Base-by-base conservation (phyloP, 2,888 invertebrate species). In the Conops quadrifasciatus region DNA sequence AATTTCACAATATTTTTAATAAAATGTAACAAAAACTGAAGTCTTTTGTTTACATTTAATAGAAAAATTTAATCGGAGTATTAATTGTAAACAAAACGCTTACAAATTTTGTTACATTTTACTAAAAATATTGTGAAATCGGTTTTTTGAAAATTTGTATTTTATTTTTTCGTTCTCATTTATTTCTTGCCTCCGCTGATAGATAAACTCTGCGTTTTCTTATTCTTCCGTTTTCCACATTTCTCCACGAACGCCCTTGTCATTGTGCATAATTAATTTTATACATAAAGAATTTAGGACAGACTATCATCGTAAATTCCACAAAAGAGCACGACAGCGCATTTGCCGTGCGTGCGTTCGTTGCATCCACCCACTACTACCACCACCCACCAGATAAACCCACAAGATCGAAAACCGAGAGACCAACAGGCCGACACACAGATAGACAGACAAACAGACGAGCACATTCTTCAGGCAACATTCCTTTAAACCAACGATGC, bases 351-450 rank as follows among this genome's bases (percentile, higher is more conserved):
- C 5, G n/a, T 49, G 49, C 49, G 15, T n/a, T 9, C 49, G n/a
- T n/a, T 0, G n/a, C 19, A 49, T n/a, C 19, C 16, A 49, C 16
- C 2, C 49, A 49, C 49, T n/a, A n/a, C n/a, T n/a, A n/a, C n/a
- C n/a, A n/a, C 19, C 19, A 49, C 1, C n/a, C n/a, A 19, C 16
- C 5, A 53, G 53, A 19, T 19, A 53, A 21, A 21, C 21, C n/a
- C 7, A n/a, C 7, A 19, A 21, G n/a, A 11, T 21, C 9, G 21
- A 53, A 19, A n/a, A 21, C 9, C 36, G 62, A 51, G n/a, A 67
- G 24, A 62, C 19, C 56, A 24, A 51, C 21, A 56, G 16, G 53
- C 36, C 24, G 66, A 21, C 43, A 26, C n/a, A 47, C 49, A 49
- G 15, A 28, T 21, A 45, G 21, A 16, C 24, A 60, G 16, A 26